A percentile compares a stretch with the other conserved stretches of the same genome.
Evolutionary conservation across 2,888 invertebrate species (phyloP).

Genomic region (Acanthacorydalis orientalis): DNA sequence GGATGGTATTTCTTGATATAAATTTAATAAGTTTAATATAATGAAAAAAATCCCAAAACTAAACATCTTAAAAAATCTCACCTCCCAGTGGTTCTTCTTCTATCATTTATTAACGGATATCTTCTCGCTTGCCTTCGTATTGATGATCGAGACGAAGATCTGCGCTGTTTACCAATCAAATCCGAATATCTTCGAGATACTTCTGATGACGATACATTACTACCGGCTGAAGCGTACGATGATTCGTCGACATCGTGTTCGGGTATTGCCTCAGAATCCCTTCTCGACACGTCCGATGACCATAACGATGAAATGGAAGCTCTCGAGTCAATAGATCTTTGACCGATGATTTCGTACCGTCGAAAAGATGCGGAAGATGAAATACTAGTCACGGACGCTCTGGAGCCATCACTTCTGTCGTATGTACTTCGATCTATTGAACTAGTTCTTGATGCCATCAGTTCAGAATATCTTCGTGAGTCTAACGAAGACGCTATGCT

Average conservation of each 20-base stretch:
- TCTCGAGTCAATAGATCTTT: slow-evolving; percentile 26
- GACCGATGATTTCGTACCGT: slow-evolving; percentile 24
- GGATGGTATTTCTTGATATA: background rate
- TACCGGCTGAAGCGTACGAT: slow-evolving; percentile 22
- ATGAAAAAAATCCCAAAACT: slow-evolving; percentile 2
- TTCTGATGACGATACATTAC: slow-evolving; percentile 17
- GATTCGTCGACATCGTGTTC: slow-evolving; percentile 24
- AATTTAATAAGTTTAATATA: background rate
- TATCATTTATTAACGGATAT: slow-evolving; percentile 33
- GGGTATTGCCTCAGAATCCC: slow-evolving; percentile 27
- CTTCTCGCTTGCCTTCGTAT: slow-evolving; percentile 31
- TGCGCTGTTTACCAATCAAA: slow-evolving; percentile 17
- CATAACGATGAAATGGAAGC: slow-evolving; percentile 26
- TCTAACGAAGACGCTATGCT: slow-evolving; percentile 6
- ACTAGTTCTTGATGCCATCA: slow-evolving; percentile 1
- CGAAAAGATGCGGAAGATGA: slow-evolving; percentile 25
- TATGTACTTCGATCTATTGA: slow-evolving; percentile 20
- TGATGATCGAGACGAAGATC: slow-evolving; percentile 21
- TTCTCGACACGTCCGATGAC: slow-evolving; percentile 22
- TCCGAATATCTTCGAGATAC: slow-evolving; percentile 22
- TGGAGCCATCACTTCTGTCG: slow-evolving; percentile 25
- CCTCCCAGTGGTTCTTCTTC: slow-evolving; percentile 47
- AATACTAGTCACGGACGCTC: slow-evolving; percentile 25
- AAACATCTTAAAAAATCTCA: slow-evolving; percentile 13
- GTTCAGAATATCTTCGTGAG: slow-evolving; percentile 5